Conservation (phyloP, 92 coral and sea anemone species). For the Blastomussa wellsi region DNA sequence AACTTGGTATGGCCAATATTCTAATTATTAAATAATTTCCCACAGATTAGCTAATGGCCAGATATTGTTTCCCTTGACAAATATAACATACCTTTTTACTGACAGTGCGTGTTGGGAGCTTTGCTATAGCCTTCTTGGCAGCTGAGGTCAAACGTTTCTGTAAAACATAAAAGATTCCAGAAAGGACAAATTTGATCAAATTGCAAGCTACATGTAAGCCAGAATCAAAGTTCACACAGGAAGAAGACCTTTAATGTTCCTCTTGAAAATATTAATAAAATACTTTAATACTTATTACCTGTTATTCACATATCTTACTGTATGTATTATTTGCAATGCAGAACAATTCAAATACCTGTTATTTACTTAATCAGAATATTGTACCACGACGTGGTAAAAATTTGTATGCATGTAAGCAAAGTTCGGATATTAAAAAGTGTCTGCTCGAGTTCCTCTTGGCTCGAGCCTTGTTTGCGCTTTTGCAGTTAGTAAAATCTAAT, state of each 20-base stretch:
- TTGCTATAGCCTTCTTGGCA: slow-evolving; percentile 96
- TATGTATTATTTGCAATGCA: background rate
- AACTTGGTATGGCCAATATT: slow-evolving; percentile 1
- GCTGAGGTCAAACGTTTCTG: slow-evolving; percentile 98
- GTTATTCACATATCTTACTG: background rate
- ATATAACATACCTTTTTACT: slow-evolving; percentile 68
- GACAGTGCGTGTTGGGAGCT: slow-evolving; percentile 89
- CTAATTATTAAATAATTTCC: background rate
- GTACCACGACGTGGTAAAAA: background rate
- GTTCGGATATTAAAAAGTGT: background rate
- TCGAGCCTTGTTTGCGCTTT: background rate
- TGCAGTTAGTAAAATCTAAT: background rate
- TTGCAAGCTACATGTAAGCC: no score
- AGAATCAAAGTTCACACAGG: no score
- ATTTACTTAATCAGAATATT: background rate
- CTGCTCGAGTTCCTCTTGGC: background rate
- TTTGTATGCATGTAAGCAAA: background rate
- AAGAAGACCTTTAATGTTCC: background rate
- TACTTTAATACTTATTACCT: background rate
- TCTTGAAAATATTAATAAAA: background rate
- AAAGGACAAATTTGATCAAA: background rate
- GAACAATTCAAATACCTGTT: background rate
- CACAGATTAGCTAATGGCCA: background rate
- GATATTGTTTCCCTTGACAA: slow-evolving; percentile 1
- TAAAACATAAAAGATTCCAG: slow-evolving; percentile 3